Conservation (phyloP, 2,888 invertebrate genomes). For the Drosophila niveifrons region DNA sequence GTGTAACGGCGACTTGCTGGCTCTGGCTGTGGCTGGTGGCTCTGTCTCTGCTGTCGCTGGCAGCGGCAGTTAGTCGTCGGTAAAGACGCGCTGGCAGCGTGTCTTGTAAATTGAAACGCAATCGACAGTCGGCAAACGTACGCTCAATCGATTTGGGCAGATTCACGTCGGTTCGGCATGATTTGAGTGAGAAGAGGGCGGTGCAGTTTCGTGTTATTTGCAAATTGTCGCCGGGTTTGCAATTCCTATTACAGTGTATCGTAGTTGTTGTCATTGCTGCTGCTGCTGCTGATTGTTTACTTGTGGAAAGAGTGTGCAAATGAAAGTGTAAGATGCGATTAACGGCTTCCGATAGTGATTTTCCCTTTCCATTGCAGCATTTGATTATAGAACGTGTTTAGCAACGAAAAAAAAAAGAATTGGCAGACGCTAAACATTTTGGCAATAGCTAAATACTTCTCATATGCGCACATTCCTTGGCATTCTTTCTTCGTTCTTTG, state of each 20-base stretch:
- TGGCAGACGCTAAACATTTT: slow-evolving; percentile 58
- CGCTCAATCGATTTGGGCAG: slow-evolving; percentile 61
- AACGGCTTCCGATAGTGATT: slow-evolving; percentile 30
- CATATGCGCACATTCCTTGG: slow-evolving; percentile 44
- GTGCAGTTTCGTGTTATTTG: slow-evolving; percentile 22
- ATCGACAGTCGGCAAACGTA: slow-evolving; percentile 24
- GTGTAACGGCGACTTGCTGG: slow-evolving; percentile 62
- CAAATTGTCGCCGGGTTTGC: slow-evolving; percentile 49
- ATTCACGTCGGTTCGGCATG: slow-evolving; percentile 44
- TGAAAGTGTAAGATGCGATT: slow-evolving; percentile 47
- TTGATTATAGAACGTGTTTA: slow-evolving; percentile 9
- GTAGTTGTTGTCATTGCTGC: background rate
- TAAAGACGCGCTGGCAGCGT: slow-evolving; percentile 58
- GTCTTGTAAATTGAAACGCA: slow-evolving; percentile 46
- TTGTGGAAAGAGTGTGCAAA: slow-evolving; percentile 26
- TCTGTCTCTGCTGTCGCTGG: background rate
- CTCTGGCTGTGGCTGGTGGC: slow-evolving; percentile 8
- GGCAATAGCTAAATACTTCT: slow-evolving; percentile 9
- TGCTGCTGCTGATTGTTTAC: slow-evolving; percentile 12
- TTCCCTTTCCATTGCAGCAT: slow-evolving; percentile 10
- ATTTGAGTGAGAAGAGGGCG: slow-evolving; percentile 9
- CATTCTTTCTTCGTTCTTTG: slow-evolving; percentile 23
- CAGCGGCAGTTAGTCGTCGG: slow-evolving; percentile 47
- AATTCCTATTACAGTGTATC: slow-evolving; percentile 30
- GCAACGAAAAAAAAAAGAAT: slow-evolving; percentile 20